phyloP scores from a whole-genome alignment of 2,113 vertebrate species.

The Seriola dumerili region DNA sequence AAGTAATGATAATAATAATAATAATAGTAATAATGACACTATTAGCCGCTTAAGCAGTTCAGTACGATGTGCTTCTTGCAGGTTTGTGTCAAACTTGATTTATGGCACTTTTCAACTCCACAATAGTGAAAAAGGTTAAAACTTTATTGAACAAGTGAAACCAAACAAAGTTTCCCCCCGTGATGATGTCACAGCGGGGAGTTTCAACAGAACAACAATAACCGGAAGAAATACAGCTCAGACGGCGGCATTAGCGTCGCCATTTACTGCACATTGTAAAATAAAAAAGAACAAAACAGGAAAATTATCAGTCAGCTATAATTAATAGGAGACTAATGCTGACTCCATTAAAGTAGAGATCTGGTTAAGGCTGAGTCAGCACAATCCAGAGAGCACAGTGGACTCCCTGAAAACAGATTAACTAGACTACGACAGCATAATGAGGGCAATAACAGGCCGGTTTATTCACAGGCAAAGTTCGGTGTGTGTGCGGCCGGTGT shows the following conservation, averaged over 20 bases:
- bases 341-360: conserved; percentile 65
- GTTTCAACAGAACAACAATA: conserved; percentile 4
- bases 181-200: background rate
- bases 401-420: conserved; percentile 68
- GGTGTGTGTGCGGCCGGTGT: conserved; percentile 36
- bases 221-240: conserved; percentile 3
- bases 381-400: conserved; percentile 1
- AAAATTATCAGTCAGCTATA: conserved; percentile 66
- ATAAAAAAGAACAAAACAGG: conserved; percentile 55
- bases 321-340: conserved; percentile 71
- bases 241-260: conserved; percentile 38
- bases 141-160: background rate
- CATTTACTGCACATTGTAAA: conserved; percentile 36
- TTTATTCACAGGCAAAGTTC: conserved; percentile 59
- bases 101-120: background rate
- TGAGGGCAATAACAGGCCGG: conserved; percentile 58
- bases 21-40: background rate
- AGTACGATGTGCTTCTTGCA: background rate
- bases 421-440: conserved; percentile 52
- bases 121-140: background rate
- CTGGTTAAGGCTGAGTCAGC: conserved; percentile 65
- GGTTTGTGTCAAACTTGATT: background rate
- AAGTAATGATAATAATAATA: background rate
- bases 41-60: background rate
- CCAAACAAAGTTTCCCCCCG: background rate